phyloP scores from a whole-genome alignment of 2,888 invertebrate species.

The Drosophila mettleri region DNA sequence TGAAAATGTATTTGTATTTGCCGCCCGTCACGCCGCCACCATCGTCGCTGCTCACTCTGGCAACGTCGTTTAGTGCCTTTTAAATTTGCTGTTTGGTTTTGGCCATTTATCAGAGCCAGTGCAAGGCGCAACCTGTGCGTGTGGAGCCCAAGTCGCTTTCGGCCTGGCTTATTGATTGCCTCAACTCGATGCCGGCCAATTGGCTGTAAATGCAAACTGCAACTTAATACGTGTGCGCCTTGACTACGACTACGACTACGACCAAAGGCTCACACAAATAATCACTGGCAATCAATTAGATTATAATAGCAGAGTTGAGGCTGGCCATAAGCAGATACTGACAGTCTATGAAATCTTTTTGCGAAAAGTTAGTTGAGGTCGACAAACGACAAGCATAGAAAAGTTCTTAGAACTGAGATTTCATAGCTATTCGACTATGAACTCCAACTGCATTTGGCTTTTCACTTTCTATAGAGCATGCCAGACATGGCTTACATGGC shows the following conservation, averaged over 20 bases:
- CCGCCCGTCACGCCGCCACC: not conserved
- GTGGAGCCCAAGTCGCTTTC: constrained; percentile 20
- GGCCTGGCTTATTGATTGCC: constrained; percentile 35
- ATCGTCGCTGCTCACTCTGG: not conserved
- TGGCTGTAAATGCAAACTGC: constrained; percentile 15
- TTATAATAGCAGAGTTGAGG: not conserved
- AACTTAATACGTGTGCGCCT: constrained; percentile 22
- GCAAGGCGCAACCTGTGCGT: constrained; percentile 15
- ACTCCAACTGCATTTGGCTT: not conserved
- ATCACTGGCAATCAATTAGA: constrained; percentile 6
- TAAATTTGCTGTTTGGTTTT: constrained; percentile 36
- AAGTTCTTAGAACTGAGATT: not conserved
- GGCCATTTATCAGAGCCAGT: constrained; percentile 42
- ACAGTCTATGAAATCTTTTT: no score
- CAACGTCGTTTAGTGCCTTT: constrained; percentile 23
- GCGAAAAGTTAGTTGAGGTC: no score
- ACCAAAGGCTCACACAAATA: constrained; percentile 18
- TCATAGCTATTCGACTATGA: no score
- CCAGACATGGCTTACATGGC: constrained; percentile 38
- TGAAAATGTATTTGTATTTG: constrained; percentile 68
- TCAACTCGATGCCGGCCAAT: constrained; percentile 28
- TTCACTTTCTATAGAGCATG: constrained; percentile 11
- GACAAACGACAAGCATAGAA: no score
- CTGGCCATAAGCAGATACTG: not conserved
- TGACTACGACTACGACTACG: not conserved